Percentiles rank a stretch among this genome's conserved stretches.
Evolutionary conservation across 2,888 invertebrate species (phyloP).

Genomic region (Noctua fimbriata): DNA sequence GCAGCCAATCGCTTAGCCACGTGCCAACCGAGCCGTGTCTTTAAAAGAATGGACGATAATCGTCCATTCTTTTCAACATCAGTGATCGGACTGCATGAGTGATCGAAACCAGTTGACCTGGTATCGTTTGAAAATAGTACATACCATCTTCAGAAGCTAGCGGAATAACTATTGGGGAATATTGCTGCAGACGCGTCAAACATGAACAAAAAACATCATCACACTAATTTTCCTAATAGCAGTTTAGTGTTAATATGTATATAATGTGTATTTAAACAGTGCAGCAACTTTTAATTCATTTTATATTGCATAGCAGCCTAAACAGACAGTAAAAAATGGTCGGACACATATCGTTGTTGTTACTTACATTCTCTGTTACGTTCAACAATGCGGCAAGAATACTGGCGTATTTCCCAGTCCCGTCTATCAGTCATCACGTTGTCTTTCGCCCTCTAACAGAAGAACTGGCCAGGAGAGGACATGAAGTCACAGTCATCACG

Average conservation of each 20-base stretch:
- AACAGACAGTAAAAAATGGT: not conserved
- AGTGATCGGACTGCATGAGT: not conserved
- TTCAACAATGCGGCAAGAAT: conserved; percentile 72
- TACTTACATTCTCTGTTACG: not conserved
- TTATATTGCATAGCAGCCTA: not conserved
- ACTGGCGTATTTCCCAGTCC: conserved; percentile 74
- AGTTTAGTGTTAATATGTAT: not conserved
- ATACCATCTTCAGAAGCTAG: no score
- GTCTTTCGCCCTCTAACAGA: conserved; percentile 75
- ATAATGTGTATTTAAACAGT: not conserved
- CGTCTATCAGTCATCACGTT: conserved; percentile 82
- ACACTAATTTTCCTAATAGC: not conserved
- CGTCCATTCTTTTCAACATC: no score
- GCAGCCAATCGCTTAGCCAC: no score
- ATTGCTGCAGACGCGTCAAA: not conserved
- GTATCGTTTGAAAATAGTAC: not conserved
- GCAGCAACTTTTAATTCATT: not conserved
- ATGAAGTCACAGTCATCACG: conserved; percentile 80
- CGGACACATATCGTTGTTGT: not conserved
- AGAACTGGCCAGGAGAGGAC: conserved; percentile 79
- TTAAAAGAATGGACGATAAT: no score
- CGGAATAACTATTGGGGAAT: no score
- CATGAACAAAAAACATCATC: not conserved
- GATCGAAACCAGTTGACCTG: not conserved
- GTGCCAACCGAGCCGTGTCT: no score